Evolutionary conservation across 2,888 invertebrate genomes (phyloP), one percentile per base, ranked within the genome.

Genomic region (Rhabditoides inermis): DNA sequence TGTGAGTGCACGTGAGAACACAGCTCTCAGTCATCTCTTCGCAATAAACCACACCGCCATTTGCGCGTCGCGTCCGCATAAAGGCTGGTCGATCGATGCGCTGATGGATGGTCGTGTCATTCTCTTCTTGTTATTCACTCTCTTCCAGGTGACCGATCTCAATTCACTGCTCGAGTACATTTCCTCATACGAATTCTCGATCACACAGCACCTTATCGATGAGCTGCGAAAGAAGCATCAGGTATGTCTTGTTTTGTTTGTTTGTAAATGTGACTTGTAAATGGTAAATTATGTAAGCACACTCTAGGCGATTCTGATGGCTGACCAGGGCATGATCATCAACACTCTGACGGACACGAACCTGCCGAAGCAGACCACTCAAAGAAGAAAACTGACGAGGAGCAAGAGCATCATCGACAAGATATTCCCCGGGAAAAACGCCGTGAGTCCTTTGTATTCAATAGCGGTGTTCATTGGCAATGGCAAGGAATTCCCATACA

Each of bases 271-370:
- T n/a, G 5, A 26, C n/a, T 39, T 92, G 49, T 83, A 90, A 59
- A 84, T 90, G 62, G 91, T 92, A 79, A 83, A 91, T 63, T 27
- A 35, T 27, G 18, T n/a, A 20, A 18, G n/a, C 6, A 25, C 26
- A 3, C 36, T 55, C 42, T 30, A 69, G 62, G 94, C 94, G 10
- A 90, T 91, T 78, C 81, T 95, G 42, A 92, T 92, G 91, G 89
- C 90, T 32, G 92, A 92, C 78, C 90, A 90, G 77, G 94, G 92
- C 37, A 88, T 88, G 50, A 81, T 92, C 53, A 88, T 90, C 36
- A 90, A 88, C 75, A 86, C 86, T 15, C 84, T 86, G 1, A 85
- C 88, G 1, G 85, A 88, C 49, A 66, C 65, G 1, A 91, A 91
- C 81, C 82, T 94, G 60, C 92, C 94, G 5, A 94, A 94, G 77